Percentiles rank a stretch among this genome's conserved stretches.
These are phyloP conservation scores for Chrysocyon brachyurus DNA, from an alignment of 2,797 vertebrate genomes.

Conservation along the genomic window DNA sequence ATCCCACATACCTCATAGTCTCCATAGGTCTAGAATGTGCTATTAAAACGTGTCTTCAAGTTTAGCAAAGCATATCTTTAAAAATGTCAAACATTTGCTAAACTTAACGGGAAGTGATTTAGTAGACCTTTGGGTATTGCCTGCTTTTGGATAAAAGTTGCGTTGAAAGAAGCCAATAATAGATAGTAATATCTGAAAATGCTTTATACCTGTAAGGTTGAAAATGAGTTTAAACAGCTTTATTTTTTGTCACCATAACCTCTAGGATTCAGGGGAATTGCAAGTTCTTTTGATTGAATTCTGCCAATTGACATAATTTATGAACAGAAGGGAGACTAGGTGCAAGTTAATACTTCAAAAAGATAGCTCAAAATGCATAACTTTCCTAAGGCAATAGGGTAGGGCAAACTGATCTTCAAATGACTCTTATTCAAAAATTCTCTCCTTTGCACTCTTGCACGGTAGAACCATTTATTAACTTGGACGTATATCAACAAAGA, in stretches of 20 bases:
- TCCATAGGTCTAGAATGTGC: not conserved
- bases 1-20: not conserved
- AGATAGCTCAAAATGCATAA: not conserved
- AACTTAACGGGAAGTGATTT: constrained; percentile 40
- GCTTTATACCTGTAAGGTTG: not conserved
- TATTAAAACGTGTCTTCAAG: constrained; percentile 6
- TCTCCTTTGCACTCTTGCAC: not conserved
- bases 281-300: not conserved
- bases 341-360: not conserved
- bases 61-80: constrained; percentile 33
- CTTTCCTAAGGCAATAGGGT: not conserved
- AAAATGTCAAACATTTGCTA: constrained; percentile 52
- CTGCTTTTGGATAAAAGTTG: not conserved
- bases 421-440: not conserved
- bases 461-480: not conserved
- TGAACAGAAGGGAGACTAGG: not conserved
- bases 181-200: not conserved
- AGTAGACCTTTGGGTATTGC: not conserved
- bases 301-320: not conserved
- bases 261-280: not conserved
- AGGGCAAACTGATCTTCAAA: not conserved
- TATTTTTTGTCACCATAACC: constrained; percentile 7
- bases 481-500: not conserved
- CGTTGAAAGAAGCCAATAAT: not conserved
- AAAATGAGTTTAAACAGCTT: constrained; percentile 17